phyloP scores from a whole-genome alignment of 2,113 vertebrate genomes.

The Chrysochloris asiatica region DNA sequence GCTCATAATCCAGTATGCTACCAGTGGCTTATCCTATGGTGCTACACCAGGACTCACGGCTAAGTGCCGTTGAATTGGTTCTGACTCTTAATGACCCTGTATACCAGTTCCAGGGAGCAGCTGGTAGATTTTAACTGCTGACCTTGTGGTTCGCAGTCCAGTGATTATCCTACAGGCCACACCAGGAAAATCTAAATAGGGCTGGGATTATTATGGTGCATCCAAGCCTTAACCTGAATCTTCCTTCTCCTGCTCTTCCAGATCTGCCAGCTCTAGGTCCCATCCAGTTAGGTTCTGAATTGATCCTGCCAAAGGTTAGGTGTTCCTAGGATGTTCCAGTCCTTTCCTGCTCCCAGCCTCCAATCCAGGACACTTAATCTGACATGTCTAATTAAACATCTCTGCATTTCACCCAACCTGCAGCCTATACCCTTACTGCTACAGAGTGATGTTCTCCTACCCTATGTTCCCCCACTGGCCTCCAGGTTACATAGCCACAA shows the following conservation, averaged over 20 bases:
- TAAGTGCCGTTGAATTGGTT: too few species aligned
- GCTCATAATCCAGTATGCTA: too few species aligned
- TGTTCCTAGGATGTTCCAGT: not conserved
- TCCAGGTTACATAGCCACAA: not conserved
- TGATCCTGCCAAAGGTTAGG: not conserved
- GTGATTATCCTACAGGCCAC: too few species aligned
- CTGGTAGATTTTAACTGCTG: too few species aligned
- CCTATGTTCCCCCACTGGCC: too few species aligned
- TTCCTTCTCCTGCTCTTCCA: not conserved
- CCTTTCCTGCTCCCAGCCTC: not conserved
- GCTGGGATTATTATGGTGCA: not conserved
- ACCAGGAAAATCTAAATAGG: too few species aligned
- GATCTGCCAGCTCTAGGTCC: not conserved
- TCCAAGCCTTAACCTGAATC: not conserved
- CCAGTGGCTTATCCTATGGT: too few species aligned
- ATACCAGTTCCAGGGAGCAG: too few species aligned
- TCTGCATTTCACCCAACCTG: not conserved
- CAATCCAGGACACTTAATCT: not conserved
- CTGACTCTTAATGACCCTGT: too few species aligned
- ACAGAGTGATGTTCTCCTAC: not conserved
- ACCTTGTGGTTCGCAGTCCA: too few species aligned
- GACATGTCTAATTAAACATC: not conserved
- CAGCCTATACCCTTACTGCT: too few species aligned
- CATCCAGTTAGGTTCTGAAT: not conserved
- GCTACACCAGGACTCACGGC: too few species aligned